Evolutionary conservation across 2,888 invertebrate species (phyloP).

Genomic region (Sthenelais limicola): DNA sequence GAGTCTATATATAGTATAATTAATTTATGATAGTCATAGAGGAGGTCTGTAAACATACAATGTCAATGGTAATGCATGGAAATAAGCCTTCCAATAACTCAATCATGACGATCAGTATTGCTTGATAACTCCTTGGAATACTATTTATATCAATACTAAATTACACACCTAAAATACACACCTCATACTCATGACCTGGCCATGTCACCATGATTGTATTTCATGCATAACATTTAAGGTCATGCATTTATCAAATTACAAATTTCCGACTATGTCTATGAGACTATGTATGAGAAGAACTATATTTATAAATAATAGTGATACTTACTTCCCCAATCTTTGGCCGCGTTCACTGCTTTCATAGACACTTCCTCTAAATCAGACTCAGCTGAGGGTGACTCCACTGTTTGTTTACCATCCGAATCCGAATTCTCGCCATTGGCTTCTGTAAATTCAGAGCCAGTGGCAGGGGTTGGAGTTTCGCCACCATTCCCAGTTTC

Average conservation of each 20-base stretch:
- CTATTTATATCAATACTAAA: too few species aligned
- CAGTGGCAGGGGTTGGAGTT: neutral
- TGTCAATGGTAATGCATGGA: too few species aligned
- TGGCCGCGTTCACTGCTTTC: conserved; percentile 68
- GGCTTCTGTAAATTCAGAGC: conserved; percentile 7
- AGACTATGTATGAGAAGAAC: neutral
- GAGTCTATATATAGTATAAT: too few species aligned
- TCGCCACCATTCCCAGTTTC: neutral
- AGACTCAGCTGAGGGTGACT: conserved; percentile 16
- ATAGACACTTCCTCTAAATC: conserved; percentile 66
- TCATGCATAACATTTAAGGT: too few species aligned
- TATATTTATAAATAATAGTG: neutral
- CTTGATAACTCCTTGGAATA: too few species aligned
- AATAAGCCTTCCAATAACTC: too few species aligned
- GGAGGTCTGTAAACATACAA: too few species aligned
- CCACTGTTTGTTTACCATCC: conserved; percentile 2
- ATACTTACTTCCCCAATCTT: conserved; percentile 69
- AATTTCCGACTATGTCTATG: neutral
- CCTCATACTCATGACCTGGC: too few species aligned
- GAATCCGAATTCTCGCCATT: conserved; percentile 1
- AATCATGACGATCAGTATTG: too few species aligned
- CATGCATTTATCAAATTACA: neutral
- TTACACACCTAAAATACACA: too few species aligned
- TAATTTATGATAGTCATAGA: too few species aligned
- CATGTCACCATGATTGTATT: too few species aligned